phyloP scores from a whole-genome alignment of 2,888 invertebrate genomes.

The Teleogryllus oceanicus region DNA sequence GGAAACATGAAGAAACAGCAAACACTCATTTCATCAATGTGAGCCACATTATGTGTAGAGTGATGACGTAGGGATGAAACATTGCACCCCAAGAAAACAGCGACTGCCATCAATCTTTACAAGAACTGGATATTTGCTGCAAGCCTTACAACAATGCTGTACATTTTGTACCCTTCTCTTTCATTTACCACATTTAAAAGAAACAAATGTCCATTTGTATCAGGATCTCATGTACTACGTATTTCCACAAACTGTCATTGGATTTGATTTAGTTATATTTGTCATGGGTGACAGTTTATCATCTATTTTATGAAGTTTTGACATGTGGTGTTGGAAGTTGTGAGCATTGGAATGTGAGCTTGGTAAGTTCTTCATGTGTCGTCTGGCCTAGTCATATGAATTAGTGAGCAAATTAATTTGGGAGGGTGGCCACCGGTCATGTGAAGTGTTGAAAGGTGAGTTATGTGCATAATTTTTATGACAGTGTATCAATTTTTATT shows the following conservation, averaged over 20 bases:
- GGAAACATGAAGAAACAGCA: slow-evolving; percentile 21
- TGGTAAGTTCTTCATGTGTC: slow-evolving; percentile 6
- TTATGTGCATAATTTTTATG: slow-evolving; percentile 21
- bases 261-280: slow-evolving; percentile 6
- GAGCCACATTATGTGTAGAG: not conserved
- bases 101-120: not conserved
- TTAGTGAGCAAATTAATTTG: not conserved
- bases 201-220: not conserved
- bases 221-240: not conserved
- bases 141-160: slow-evolving; percentile 2
- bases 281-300: not conserved
- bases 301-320: slow-evolving; percentile 27
- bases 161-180: slow-evolving; percentile 10
- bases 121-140: not conserved
- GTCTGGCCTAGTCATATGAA: slow-evolving; percentile 2
- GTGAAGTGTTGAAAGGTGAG: slow-evolving; percentile 9
- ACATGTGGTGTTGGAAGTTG: slow-evolving; percentile 27
- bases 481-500: slow-evolving; percentile 21
- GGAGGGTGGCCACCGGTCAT: slow-evolving; percentile 23
- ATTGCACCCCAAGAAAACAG: slow-evolving; percentile 18
- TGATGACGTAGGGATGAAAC: not conserved
- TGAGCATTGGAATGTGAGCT: slow-evolving; percentile 21
- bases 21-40: not conserved
- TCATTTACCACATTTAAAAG: not conserved
- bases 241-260: not conserved